Percentiles rank a stretch among this genome's conserved stretches.
Evolutionary conservation across 2,797 vertebrate genomes (phyloP).

Genomic region (Sarcophilus harrisii): DNA sequence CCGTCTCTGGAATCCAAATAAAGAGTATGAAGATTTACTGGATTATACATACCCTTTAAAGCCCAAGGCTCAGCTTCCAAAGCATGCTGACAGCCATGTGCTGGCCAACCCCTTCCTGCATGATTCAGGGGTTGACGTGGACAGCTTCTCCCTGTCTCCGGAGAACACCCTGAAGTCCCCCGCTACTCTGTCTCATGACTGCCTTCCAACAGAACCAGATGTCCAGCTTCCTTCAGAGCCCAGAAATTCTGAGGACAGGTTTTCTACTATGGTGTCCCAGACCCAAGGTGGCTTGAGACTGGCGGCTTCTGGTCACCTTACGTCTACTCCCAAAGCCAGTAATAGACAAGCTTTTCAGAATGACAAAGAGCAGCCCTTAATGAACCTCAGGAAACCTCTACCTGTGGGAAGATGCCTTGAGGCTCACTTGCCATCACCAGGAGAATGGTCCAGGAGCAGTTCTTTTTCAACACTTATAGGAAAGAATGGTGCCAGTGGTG

Average conservation of each 20-base stretch:
- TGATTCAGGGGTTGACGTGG: conserved; percentile 94
- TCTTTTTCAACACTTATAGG: conserved; percentile 12
- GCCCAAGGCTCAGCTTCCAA: conserved; percentile 83
- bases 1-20: conserved; percentile 91
- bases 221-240: conserved; percentile 35
- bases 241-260: conserved; percentile 7
- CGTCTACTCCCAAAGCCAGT: conserved; percentile 62
- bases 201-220: conserved; percentile 43
- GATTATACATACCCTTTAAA: conserved; percentile 95
- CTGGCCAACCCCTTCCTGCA: conserved; percentile 83
- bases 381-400: not conserved
- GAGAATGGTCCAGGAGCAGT: conserved; percentile 22
- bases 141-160: conserved; percentile 85
- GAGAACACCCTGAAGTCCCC: conserved; percentile 78
- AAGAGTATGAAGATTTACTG: conserved; percentile 93
- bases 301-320: conserved; percentile 34
- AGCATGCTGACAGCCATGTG: conserved; percentile 61
- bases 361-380: conserved; percentile 29
- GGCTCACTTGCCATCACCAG: conserved; percentile 42
- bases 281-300: conserved; percentile 21
- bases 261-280: conserved; percentile 30
- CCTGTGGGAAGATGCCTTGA: not conserved
- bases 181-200: conserved; percentile 47
- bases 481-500: not conserved
- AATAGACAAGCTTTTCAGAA: conserved; percentile 2